phyloP scores from a whole-genome alignment of 1,140 invertebrate genomes.

The Drosophila orena region DNA sequence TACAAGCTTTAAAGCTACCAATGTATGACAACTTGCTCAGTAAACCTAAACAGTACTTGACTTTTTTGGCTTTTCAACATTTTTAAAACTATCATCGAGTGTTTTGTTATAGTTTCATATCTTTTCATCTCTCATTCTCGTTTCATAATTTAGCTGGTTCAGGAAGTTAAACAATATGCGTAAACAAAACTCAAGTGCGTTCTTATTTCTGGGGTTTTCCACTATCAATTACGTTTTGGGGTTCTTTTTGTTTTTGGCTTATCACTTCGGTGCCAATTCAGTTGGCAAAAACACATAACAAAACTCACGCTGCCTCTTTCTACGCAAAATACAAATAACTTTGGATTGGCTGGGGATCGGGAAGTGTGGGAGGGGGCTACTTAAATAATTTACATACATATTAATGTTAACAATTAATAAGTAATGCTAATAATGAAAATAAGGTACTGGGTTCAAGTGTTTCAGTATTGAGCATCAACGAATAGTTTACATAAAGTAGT shows the following conservation, averaged over 20 bases:
- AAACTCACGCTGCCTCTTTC: conserved; percentile 62
- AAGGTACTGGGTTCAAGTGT: conserved; percentile 85
- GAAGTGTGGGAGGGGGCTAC: conserved; percentile 16
- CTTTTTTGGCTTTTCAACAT: conserved; percentile 79
- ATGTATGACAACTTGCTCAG: conserved; percentile 79
- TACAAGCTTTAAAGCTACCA: conserved; percentile 82
- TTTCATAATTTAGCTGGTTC: conserved; percentile 46
- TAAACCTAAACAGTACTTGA: conserved; percentile 80
- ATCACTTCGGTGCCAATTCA: conserved; percentile 69
- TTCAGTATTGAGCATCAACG: conserved; percentile 73
- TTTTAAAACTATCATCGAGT: conserved; percentile 69
- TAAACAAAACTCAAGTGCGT: conserved; percentile 59
- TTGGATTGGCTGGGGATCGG: conserved; percentile 41
- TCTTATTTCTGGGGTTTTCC: conserved; percentile 38
- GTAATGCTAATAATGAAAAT: conserved; percentile 84
- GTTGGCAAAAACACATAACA: conserved; percentile 60
- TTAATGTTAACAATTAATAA: conserved; percentile 81
- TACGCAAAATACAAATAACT: conserved; percentile 78
- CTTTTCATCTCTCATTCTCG: conserved; percentile 4
- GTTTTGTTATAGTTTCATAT: conserved; percentile 33
- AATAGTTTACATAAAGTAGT: conserved; percentile 75
- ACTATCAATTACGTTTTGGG: conserved; percentile 39
- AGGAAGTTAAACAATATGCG: conserved; percentile 62
- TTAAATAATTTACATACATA: conserved; percentile 84
- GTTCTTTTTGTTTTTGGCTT: conserved; percentile 68